Base-by-base conservation (phyloP, 1,140 invertebrate species). In the Drosophila funebris region DNA sequence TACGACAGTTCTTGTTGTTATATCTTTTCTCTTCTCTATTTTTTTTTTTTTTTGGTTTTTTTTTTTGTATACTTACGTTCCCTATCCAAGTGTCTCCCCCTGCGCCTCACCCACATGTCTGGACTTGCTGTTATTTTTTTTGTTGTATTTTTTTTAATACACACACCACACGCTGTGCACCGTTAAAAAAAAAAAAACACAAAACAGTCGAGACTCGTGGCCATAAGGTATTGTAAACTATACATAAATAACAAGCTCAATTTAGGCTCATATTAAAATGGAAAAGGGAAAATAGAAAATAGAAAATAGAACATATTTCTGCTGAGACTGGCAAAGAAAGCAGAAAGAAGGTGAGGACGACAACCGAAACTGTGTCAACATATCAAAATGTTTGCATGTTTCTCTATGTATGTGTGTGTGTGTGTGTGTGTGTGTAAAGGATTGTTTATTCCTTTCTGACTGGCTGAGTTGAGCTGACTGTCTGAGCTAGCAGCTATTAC, bases 221-320 rank as follows among this genome's bases (percentile, higher is more conserved):
- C 71, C 76, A 88, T 68, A 87, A 70, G 73, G 79, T 78, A 85
- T 82, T 78, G 83, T 78, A 78, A 82, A 88, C 83, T 88, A 71
- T 85, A 80, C 83, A 87, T 87, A 87, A 87, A 87, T 88, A 87
- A 82, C 76, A 88, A 88, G 78, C 82, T 88, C 82, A 88, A 87
- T 87, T 87, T 87, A 76, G 74, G 83, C 85, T 88, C 83, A 87
- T 87, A 87, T 87, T 88, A 88, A 87, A 88, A 88, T 87, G 16
- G 41, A 36, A 46, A 60, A 60, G 13, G 18, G 29, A 22, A 50
- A 50, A 29, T 24, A n/a, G 69, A 22, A 50, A 50, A 29, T 24
- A n/a, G 69, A 75, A 79, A 85, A 68, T 54, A 68, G 29, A 72
- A 37, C 63, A 73, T 78, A 88, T 33, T 88, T 78, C 43, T 87